These are phyloP conservation scores for Lumbricus terrestris DNA, from an alignment of 2,888 invertebrate genomes.

Conservation along the genomic window DNA sequence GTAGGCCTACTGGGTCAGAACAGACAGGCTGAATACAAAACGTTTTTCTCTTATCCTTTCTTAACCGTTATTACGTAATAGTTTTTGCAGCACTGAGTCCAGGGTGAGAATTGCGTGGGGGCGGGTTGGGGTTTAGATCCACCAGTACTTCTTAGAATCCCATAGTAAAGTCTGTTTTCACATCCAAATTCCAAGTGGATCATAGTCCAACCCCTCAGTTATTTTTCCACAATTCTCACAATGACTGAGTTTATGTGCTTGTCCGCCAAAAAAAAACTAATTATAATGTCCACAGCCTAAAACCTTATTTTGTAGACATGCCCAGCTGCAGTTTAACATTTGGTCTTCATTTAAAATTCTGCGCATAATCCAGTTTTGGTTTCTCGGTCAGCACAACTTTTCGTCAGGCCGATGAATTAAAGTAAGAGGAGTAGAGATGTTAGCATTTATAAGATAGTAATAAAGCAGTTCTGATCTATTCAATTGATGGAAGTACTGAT, in stretches of 20 bases:
- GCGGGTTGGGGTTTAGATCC: no score
- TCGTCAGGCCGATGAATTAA: neutral
- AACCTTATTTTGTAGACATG: neutral
- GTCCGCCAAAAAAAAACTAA: no score
- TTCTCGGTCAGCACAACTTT: neutral
- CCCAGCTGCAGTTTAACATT: neutral
- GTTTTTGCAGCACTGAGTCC: neutral
- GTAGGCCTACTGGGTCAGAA: no score
- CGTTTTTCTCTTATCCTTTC: neutral
- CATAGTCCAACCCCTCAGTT: no score
- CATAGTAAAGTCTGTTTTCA: no score
- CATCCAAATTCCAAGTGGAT: no score
- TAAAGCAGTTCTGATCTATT: neutral
- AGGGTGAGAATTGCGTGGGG: no score
- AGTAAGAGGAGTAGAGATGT: neutral
- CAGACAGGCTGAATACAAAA: neutral
- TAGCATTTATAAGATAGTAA: neutral
- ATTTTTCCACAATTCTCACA: no score
- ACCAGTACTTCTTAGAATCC: no score
- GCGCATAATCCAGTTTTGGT: neutral
- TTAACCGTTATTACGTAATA: neutral
- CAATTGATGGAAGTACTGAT: neutral
- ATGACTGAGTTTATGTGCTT: no score
- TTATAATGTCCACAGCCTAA: no score
- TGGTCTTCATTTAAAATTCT: no score